phyloP scores from a whole-genome alignment of 2,888 invertebrate genomes.

The Liopterus haemorrhoidalis region DNA sequence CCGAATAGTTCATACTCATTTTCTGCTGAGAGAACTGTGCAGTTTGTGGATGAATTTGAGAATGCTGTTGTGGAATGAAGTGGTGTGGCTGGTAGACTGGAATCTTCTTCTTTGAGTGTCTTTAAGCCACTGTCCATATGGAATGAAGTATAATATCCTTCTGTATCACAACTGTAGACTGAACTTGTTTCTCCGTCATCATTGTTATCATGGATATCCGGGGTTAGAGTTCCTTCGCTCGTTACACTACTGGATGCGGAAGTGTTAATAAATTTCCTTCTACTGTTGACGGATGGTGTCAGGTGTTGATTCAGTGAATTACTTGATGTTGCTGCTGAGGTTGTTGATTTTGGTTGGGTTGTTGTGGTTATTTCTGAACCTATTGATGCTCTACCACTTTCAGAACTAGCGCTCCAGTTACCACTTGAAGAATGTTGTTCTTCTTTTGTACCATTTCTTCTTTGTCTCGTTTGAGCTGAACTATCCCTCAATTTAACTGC shows the following conservation, averaged over 20 bases:
- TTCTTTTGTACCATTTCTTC: conserved; percentile 65
- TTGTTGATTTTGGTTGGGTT: conserved; percentile 63
- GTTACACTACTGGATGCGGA: conserved; percentile 79
- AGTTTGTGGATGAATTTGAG: conserved; percentile 64
- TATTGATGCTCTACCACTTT: conserved; percentile 78
- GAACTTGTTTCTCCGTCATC: conserved; percentile 85
- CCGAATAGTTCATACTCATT: conserved; percentile 88
- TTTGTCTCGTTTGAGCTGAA: conserved; percentile 63
- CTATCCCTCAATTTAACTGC: conserved; percentile 73
- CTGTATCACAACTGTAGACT: conserved; percentile 92
- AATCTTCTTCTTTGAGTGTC: conserved; percentile 71
- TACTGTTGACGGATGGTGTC: conserved; percentile 63
- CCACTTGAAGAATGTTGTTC: conserved; percentile 87
- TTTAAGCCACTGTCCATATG: conserved; percentile 92
- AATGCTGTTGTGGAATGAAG: conserved; percentile 65
- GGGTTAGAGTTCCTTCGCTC: conserved; percentile 78
- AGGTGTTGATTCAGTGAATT: conserved; percentile 59
- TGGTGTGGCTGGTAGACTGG: conserved; percentile 61
- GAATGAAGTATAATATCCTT: conserved; percentile 96
- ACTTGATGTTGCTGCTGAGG: conserved; percentile 61
- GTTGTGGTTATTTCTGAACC: conserved; percentile 76
- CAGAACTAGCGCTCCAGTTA: conserved; percentile 92
- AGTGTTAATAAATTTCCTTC: conserved; percentile 59
- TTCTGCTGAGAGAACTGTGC: conserved; percentile 67
- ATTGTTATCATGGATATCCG: conserved; percentile 72